Evolutionary conservation across 2,888 invertebrate species (phyloP), one percentile per base, ranked within the genome.

Genomic region (Scaptomyza reducta): DNA sequence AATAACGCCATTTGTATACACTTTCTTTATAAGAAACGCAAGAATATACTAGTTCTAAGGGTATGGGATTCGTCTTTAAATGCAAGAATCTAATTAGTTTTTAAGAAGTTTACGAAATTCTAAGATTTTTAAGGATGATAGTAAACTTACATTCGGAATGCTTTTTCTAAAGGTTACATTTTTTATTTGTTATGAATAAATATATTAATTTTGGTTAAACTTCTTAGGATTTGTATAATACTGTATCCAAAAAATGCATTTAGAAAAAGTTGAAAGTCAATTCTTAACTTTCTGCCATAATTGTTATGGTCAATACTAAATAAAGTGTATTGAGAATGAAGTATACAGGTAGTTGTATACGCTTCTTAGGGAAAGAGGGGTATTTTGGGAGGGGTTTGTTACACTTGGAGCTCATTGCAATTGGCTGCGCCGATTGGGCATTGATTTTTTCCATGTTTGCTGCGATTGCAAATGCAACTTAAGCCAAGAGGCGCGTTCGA

Each of bases 401-500:
- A 64, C 64, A 68, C 64, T 70, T 70, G 60, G 60, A 65, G 57
- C 61, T 53, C 58, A 66, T 53, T 74, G 74, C 76, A 74, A 75
- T 75, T 74, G 73, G 64, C 65, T 70, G 61, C 42, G 70, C 77
- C 77, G 70, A 76, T 76, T 51, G 70, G 64, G 80, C 87, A 88
- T 89, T 88, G 87, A 88, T 89, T 88, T 87, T 89, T 53, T 55
- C 53, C 42, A 54, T 10, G 16, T 16, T 29, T 66, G 50, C 44
- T 64, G 66, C 74, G 65, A 65, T 67, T 83, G 74, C 78, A 78
- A 83, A 64, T 83, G 84, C 84, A 86, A 74, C 80, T 77, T 80
- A 79, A 79, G 79, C 76, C 62, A 70, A 71, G 61, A 74, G 76
- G 56, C 73, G 51, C 73, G 54, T 70, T 63, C 81, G 73, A 81